Conservation (phyloP, 2,797 vertebrate species). For the Coracias cyanogaster region DNA sequence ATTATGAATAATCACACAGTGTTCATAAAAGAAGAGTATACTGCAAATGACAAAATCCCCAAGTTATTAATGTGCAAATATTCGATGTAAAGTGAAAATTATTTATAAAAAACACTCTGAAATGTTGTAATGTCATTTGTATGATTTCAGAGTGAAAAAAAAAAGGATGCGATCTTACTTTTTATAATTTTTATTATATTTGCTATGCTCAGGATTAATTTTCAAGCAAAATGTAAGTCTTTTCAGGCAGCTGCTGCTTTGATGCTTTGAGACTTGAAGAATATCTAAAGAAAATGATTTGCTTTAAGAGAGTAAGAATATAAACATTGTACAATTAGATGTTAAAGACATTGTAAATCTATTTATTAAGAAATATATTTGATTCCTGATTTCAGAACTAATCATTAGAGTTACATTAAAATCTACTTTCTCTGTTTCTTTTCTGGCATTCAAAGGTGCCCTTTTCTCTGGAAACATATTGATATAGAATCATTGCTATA, state of each 20-base stretch:
- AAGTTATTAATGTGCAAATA: constrained; percentile 66
- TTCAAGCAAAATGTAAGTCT: background rate
- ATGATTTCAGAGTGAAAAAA: constrained; percentile 38
- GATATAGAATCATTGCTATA: background rate
- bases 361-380: background rate
- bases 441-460: background rate
- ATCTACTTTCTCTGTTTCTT: background rate
- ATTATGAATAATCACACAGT: constrained; percentile 79
- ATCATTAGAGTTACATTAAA: background rate
- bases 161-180: background rate
- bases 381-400: background rate
- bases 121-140: constrained; percentile 41
- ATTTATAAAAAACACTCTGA: constrained; percentile 46
- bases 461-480: background rate
- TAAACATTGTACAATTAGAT: background rate
- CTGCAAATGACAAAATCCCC: constrained; percentile 68
- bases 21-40: constrained; percentile 69
- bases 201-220: background rate
- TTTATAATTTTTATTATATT: constrained; percentile 26
- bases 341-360: background rate
- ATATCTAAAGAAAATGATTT: background rate
- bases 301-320: background rate
- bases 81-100: constrained; percentile 66
- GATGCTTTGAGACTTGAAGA: constrained; percentile 17
- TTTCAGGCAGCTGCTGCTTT: constrained; percentile 13